phyloP scores from a whole-genome alignment of 23 tunicate genomes.

The Oikopleura dioica region DNA sequence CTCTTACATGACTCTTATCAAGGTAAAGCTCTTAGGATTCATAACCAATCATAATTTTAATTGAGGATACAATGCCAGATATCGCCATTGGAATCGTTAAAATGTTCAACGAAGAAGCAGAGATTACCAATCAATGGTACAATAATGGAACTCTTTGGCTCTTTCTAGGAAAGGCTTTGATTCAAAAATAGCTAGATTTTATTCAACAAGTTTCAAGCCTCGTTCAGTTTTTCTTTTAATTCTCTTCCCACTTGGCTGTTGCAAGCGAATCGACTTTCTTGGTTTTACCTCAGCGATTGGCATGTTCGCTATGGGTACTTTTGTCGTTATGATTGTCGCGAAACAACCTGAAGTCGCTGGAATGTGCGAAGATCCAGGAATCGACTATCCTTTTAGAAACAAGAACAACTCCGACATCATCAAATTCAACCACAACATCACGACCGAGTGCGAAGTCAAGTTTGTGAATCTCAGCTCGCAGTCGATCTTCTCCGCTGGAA shows the following conservation, averaged over 20 bases:
- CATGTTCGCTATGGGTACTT: neutral
- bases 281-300: slow-evolving; percentile 13
- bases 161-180: too few species aligned
- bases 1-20: neutral
- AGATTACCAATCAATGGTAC: too few species aligned
- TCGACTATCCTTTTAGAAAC: neutral
- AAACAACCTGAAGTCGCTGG: neutral
- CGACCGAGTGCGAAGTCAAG: neutral
- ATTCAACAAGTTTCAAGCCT: too few species aligned
- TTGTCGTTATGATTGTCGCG: neutral
- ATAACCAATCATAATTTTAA: too few species aligned
- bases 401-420: neutral
- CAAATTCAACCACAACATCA: neutral
- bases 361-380: neutral
- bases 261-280: neutral
- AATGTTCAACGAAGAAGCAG: too few species aligned
- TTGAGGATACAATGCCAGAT: too few species aligned
- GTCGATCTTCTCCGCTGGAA: slow-evolving; percentile 8
- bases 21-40: too few species aligned
- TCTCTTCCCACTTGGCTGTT: slow-evolving; percentile 8
- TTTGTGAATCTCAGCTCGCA: neutral
- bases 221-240: too few species aligned
- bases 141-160: too few species aligned
- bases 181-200: too few species aligned
- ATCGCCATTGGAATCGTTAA: too few species aligned